phyloP scores from a whole-genome alignment of 2,797 vertebrate genomes.

The Iguana delicatissima region DNA sequence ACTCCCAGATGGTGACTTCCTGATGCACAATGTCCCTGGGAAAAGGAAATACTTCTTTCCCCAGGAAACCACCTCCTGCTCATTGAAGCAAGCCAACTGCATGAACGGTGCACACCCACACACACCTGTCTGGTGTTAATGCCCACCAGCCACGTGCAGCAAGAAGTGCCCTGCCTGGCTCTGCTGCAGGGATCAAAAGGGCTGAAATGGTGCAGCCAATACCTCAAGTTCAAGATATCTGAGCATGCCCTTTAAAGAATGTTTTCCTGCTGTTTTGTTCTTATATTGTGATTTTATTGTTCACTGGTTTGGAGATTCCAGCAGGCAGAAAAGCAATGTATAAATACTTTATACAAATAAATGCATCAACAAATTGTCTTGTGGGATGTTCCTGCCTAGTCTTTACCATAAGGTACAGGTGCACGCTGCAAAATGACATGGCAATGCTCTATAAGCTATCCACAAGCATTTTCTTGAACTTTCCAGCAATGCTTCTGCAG shows the following conservation, averaged over 20 bases:
- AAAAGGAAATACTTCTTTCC: not conserved
- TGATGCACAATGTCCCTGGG: not conserved
- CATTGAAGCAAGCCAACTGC: not conserved
- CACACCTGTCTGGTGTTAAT: not conserved
- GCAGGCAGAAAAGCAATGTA: not conserved
- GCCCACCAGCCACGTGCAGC: not conserved
- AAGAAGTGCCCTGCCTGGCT: not conserved
- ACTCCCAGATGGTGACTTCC: constrained; percentile 14
- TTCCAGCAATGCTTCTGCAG: not conserved
- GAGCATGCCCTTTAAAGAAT: not conserved
- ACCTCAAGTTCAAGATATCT: not conserved
- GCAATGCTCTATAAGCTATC: not conserved
- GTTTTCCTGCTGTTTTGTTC: not conserved
- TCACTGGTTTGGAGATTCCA: not conserved
- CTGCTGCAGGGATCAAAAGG: no score
- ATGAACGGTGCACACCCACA: not conserved
- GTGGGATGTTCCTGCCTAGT: not conserved
- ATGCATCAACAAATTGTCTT: not conserved
- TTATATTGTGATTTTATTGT: not conserved
- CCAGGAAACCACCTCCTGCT: not conserved
- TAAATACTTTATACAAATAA: not conserved
- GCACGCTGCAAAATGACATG: not conserved
- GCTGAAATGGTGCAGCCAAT: not conserved
- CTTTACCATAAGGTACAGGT: no score
- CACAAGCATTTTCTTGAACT: not conserved